Base-by-base conservation (phyloP, 2,797 vertebrate genomes). In the Tauraco hartlaubi region DNA sequence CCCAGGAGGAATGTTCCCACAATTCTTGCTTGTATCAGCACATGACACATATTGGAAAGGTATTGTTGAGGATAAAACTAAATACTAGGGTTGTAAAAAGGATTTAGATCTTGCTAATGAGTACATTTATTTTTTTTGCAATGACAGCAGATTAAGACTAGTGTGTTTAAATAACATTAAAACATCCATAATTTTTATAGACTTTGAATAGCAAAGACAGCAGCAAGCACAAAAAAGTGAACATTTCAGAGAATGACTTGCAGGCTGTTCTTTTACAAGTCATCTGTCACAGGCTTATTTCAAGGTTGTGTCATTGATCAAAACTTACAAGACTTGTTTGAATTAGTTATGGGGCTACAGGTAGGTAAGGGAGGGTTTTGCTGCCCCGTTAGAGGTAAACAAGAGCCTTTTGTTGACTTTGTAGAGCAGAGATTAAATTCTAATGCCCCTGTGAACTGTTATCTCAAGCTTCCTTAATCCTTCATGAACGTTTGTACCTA, bases 81-180 rank as follows among this genome's bases (percentile, higher is more conserved):
- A 86, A 93, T 56, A 74, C 62, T 14, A 29, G 16, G 44, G 55
- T 16, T 79, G 69, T 78, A 76, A 94, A 96, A 87, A 85, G n/a
- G 46, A 54, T 95, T 94, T 89, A 93, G 80, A 15, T 71, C 61
- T 72, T 68, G 59, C 35, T 95, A 94, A 94, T 80, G 54, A 89
- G 72, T 55, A 75, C 31, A 17, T 29, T 68, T 46, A 1, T 59
- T 64, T 90, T 90, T 55, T 85, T 79, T 84, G 29, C 62, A 82
- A 54, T 73, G 78, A 73, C 81, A 93, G 88, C 58, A 84, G 79
- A 82, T 83, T 85, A 92, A 89, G 54, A 89, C 43, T 62, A 39
- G 16, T 69, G 28, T 73, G 76, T 81, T 96, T 94, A 97, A 96
- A 66, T 82, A 92, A 92, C 87, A 86, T 64, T 91, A 83, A 93